These are phyloP conservation scores for Orycteropus afer DNA, from an alignment of 2,113 vertebrate species.

Conservation along the genomic window DNA sequence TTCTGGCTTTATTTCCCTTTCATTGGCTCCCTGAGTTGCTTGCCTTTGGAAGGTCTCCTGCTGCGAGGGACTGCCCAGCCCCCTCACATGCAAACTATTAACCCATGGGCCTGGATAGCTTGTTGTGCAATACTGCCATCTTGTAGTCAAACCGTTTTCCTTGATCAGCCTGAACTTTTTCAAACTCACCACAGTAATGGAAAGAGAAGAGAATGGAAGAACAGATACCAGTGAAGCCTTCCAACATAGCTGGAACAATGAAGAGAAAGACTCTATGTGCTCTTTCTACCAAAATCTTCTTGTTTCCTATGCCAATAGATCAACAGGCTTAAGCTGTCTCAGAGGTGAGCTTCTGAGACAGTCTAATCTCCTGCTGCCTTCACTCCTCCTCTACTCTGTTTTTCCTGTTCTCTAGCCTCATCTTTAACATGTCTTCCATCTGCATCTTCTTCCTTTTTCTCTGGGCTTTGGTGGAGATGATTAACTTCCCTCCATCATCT, in stretches of 20 bases:
- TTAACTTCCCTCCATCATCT: neutral
- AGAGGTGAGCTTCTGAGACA: neutral
- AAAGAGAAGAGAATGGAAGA: neutral
- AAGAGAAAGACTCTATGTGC: neutral
- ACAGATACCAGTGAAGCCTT: neutral
- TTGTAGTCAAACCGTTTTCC: no score
- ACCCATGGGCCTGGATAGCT: no score
- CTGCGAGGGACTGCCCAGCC: no score
- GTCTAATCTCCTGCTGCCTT: neutral
- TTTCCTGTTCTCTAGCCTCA: neutral
- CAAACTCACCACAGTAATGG: no score
- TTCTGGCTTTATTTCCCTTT: no score
- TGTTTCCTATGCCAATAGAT: neutral
- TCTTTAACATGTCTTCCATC: neutral
- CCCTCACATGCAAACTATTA: no score
- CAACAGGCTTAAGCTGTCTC: neutral
- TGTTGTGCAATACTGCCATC: no score
- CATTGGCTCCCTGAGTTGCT: no score
- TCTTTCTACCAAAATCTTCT: neutral
- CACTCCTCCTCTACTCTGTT: neutral
- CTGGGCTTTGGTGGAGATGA: neutral
- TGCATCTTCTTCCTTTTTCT: neutral
- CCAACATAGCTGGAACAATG: fast-evolving
- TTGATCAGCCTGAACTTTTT: no score
- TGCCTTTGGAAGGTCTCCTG: no score